Evolutionary conservation across 2,888 invertebrate genomes (phyloP).

Genomic region (Hemithea aestivaria): DNA sequence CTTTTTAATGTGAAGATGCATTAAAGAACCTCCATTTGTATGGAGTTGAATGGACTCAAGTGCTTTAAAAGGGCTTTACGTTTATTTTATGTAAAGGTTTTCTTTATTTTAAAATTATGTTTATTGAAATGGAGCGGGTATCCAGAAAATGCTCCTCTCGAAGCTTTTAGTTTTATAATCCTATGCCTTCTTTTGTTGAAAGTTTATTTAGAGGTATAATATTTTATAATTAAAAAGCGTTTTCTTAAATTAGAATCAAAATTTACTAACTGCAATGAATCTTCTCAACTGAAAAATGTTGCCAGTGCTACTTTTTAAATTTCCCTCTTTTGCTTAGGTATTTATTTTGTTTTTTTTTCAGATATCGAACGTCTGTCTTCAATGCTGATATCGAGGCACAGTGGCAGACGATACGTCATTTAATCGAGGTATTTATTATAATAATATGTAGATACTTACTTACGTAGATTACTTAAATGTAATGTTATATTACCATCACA

Average conservation of each 20-base stretch:
- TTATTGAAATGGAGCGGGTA: too few species aligned
- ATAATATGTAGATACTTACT: too few species aligned
- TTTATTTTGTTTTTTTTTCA: slow-evolving; percentile 44
- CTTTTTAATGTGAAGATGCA: slow-evolving; percentile 13
- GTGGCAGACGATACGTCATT: slow-evolving; percentile 40
- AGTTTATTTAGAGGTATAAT: not conserved
- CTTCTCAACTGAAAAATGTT: too few species aligned
- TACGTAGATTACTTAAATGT: too few species aligned
- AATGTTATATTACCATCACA: too few species aligned
- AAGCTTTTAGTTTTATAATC: too few species aligned
- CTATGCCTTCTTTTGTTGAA: too few species aligned
- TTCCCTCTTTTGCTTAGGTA: not conserved
- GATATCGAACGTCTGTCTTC: slow-evolving; percentile 52
- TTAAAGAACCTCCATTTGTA: slow-evolving; percentile 10
- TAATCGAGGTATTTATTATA: slow-evolving; percentile 59
- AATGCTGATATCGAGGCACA: slow-evolving; percentile 43
- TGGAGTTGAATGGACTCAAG: slow-evolving; percentile 11
- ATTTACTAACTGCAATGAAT: too few species aligned
- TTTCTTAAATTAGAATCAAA: too few species aligned
- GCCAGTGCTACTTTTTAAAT: not conserved
- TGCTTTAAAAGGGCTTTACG: slow-evolving; percentile 4
- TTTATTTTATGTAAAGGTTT: too few species aligned
- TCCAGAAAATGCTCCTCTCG: too few species aligned
- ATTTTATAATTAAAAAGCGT: slow-evolving; percentile 1
- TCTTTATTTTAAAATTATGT: too few species aligned